Evolutionary conservation across 1,140 invertebrate species (phyloP).

Genomic region (Trissolcus basalis): DNA sequence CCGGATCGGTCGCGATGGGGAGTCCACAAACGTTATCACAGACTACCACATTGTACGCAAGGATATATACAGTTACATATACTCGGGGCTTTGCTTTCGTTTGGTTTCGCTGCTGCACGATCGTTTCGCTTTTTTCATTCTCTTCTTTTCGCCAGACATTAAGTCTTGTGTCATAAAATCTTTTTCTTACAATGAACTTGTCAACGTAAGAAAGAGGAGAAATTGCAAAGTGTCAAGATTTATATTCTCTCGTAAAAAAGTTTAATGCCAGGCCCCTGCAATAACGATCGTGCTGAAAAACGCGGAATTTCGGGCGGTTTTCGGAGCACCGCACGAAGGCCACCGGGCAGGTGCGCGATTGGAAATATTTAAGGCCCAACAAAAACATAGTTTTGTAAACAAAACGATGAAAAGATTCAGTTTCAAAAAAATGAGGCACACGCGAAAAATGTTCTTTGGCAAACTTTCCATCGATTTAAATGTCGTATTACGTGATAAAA

Average conservation of each 20-base stretch:
- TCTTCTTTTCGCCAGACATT: constrained; percentile 42
- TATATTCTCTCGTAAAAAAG: constrained; percentile 60
- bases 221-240: constrained; percentile 62
- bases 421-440: not conserved
- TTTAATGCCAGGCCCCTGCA: constrained; percentile 40
- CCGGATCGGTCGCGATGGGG: not conserved
- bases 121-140: constrained; percentile 5
- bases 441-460: no score
- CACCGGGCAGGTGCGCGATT: constrained; percentile 16
- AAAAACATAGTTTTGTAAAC: constrained; percentile 3
- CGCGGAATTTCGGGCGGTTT: constrained; percentile 48
- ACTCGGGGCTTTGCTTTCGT: not conserved
- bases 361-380: constrained; percentile 21
- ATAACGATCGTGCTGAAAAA: constrained; percentile 49
- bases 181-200: constrained; percentile 56
- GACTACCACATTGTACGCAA: not conserved
- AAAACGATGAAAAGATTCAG: not conserved
- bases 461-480: no score
- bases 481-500: no score
- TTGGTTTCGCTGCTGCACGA: not conserved
- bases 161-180: constrained; percentile 57
- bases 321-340: constrained; percentile 28
- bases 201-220: constrained; percentile 54
- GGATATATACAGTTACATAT: not conserved
- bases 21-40: no score